A percentile compares a stretch with the other conserved stretches of the same genome.
These are phyloP conservation scores for Andrena camellia DNA, from an alignment of 2,888 invertebrate genomes.

Conservation along the genomic window DNA sequence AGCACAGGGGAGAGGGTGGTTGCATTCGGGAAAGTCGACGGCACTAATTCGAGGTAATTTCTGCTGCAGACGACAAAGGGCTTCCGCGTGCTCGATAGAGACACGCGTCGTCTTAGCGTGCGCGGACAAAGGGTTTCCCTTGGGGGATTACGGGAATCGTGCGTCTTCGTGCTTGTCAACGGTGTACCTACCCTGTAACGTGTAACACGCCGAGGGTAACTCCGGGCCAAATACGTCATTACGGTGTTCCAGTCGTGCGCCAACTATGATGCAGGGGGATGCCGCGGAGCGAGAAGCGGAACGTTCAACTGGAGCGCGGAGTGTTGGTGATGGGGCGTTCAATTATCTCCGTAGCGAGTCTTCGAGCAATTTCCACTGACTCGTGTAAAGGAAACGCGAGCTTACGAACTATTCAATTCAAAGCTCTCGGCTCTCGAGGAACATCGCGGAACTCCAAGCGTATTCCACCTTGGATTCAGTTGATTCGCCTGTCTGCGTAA, in stretches of 20 bases:
- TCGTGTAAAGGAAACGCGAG: not conserved
- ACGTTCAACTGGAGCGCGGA: no score
- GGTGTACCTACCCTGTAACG: not conserved
- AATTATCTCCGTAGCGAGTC: not conserved
- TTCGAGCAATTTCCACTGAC: conserved; percentile 4
- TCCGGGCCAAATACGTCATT: conserved; percentile 35
- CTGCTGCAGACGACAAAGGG: conserved; percentile 64
- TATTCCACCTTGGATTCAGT: no score
- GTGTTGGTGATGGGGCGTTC: conserved; percentile 10
- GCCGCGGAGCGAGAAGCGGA: not conserved
- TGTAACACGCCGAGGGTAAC: conserved; percentile 21
- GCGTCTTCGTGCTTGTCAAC: conserved; percentile 47
- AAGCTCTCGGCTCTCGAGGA: no score
- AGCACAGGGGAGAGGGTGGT: not conserved
- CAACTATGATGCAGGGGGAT: not conserved
- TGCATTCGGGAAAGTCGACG: conserved; percentile 34
- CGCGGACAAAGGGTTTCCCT: conserved; percentile 55
- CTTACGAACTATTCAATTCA: not conserved
- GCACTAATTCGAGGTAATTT: conserved; percentile 69
- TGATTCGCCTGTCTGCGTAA: no score
- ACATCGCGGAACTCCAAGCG: not conserved
- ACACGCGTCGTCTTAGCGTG: conserved; percentile 42
- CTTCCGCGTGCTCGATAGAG: conserved; percentile 53
- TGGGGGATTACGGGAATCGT: conserved; percentile 44
- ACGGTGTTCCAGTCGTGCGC: not conserved